These are phyloP conservation scores for Stegodyphus dumicola DNA, from an alignment of 1,140 invertebrate species.

Conservation along the genomic window DNA sequence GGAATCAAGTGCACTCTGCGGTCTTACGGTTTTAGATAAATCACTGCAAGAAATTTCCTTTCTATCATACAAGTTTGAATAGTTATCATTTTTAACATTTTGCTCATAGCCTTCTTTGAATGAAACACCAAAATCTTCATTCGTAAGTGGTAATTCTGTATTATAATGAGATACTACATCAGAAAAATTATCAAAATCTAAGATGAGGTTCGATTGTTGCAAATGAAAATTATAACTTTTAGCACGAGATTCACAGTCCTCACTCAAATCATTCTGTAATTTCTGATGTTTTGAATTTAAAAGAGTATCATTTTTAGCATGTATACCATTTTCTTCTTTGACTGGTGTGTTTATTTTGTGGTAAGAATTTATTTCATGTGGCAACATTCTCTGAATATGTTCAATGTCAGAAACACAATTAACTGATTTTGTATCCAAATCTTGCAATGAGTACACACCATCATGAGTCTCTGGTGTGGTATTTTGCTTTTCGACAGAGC, in stretches of 20 bases:
- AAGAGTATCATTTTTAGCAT: too few relatives aligned
- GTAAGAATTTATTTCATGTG: background rate
- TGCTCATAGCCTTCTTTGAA: slow-evolving; percentile 33
- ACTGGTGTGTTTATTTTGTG: too few relatives aligned
- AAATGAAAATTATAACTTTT: slow-evolving; percentile 51
- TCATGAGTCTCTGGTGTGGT: background rate
- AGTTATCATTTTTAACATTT: background rate
- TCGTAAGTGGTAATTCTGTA: background rate
- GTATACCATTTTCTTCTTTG: too few relatives aligned
- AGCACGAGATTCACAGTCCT: background rate
- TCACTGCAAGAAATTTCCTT: background rate
- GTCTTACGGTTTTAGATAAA: too few relatives aligned
- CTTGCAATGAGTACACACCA: slow-evolving; percentile 18
- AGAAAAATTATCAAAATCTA: slow-evolving; percentile 17
- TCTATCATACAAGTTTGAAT: background rate
- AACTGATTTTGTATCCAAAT: slow-evolving; percentile 46
- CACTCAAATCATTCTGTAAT: background rate
- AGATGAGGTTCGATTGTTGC: slow-evolving; percentile 9
- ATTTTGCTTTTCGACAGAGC: too few relatives aligned
- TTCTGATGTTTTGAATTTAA: background rate
- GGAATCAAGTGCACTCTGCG: background rate
- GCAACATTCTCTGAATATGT: background rate
- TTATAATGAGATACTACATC: slow-evolving; percentile 5
- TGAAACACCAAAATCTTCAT: background rate
- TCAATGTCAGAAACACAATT: background rate